Conservation (phyloP, 1,140 invertebrate species). For the Anagrus nilaparvatae region DNA sequence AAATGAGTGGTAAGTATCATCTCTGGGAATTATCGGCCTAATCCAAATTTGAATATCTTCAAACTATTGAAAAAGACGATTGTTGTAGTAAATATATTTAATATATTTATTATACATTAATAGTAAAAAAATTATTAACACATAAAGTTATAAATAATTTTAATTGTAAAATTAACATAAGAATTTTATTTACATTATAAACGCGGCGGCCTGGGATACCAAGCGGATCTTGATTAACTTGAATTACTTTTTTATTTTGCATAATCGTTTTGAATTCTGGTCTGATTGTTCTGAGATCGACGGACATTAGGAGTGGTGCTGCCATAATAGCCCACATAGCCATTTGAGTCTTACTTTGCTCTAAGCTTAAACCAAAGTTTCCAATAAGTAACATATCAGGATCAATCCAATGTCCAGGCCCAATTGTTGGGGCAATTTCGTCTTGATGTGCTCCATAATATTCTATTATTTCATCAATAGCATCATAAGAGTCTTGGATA, state of each 20-base stretch:
- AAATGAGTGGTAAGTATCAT: slow-evolving; percentile 75
- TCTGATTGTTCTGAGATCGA: slow-evolving; percentile 81
- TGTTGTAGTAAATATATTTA: not conserved
- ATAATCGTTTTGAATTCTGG: slow-evolving; percentile 88
- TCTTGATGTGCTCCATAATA: slow-evolving; percentile 93
- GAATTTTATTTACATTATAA: too few relatives aligned
- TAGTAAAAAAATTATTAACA: too few relatives aligned
- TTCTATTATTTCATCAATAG: slow-evolving; percentile 84
- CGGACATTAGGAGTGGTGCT: slow-evolving; percentile 92
- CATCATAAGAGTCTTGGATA: slow-evolving; percentile 90
- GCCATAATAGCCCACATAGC: slow-evolving; percentile 95
- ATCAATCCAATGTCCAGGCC: slow-evolving; percentile 96
- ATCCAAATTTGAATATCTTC: slow-evolving; percentile 90
- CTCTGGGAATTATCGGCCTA: slow-evolving; percentile 70
- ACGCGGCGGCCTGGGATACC: slow-evolving; percentile 77
- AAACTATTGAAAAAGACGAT: slow-evolving; percentile 56
- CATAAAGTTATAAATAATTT: too few relatives aligned
- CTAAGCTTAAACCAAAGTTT: slow-evolving; percentile 91
- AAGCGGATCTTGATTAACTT: slow-evolving; percentile 89
- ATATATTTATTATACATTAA: too few relatives aligned
- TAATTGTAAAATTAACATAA: too few relatives aligned
- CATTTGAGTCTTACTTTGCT: slow-evolving; percentile 95
- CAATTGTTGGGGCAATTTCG: slow-evolving; percentile 77
- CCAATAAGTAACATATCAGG: slow-evolving; percentile 97
- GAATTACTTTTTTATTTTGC: slow-evolving; percentile 88